Evolutionary conservation across 2,113 vertebrate genomes (phyloP), one percentile per base, ranked within the genome.

Genomic region (Microcebus tavaratra): DNA sequence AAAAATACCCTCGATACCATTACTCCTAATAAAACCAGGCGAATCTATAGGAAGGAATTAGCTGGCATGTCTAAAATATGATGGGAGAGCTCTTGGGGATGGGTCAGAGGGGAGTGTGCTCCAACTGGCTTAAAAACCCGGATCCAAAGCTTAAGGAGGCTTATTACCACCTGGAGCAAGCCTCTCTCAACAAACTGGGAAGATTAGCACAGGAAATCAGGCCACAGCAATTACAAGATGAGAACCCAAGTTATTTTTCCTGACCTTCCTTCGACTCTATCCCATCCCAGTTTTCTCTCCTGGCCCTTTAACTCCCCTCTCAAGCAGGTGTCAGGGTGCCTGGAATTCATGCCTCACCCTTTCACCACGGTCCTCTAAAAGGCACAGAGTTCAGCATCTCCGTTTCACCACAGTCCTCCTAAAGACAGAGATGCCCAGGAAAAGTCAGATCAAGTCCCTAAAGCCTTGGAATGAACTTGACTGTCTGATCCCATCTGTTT

Each of bases 31-130:
- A 96, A 93, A 98, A 93, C 80, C 61, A 39, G 55, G 93, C 83
- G 12, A 93, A 97, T 97, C 98, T 97, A 94, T 97, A 95, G 90
- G 67, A 98, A 95, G 83, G 91, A 97, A 98, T 98, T 95, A 98
- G 96, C 91, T 39, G 50, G 89, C 65, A 68, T 61, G 76, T 95
- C 96, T 91, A 82, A 81, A 68, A 63, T 73, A 89, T 84, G 93
- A 97, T 5, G 0, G 50, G 75, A 67, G 88, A 78, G 80, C 96
- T 92, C 96, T 45, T 17, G 95, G 92, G 96, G 75, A 59, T 13
- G 2, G 29, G 53, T 50, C 63, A 73, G 68, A 86, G 13, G 3
- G 42, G 61, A 7, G 36, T 13, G 15, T 0, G 48, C 91, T 83
- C 93, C 96, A 72, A 57, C 36, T 0, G 3, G 96, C 75, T 97